phyloP scores from a whole-genome alignment of 2,888 invertebrate species.

The Lithophane ornitopus region DNA sequence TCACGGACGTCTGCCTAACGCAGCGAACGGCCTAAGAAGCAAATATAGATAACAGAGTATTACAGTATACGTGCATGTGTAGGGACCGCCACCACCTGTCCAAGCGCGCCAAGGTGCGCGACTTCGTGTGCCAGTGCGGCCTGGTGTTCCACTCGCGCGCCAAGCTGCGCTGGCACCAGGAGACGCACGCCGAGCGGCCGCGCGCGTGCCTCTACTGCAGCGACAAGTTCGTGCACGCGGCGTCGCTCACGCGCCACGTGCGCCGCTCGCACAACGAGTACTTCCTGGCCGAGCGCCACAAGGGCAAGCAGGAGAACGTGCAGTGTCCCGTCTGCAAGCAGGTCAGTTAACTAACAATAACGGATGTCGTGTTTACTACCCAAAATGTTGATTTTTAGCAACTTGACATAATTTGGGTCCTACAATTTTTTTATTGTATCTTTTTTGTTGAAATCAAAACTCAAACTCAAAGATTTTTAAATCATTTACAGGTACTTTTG shows the following conservation, averaged over 20 bases:
- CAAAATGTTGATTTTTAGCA: neutral
- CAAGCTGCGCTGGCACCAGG: slow-evolving; percentile 96
- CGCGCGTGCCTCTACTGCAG: slow-evolving; percentile 96
- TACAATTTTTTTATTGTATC: too few relatives aligned
- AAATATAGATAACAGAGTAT: neutral
- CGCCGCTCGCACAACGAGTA: slow-evolving; percentile 94
- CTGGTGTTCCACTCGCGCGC: slow-evolving; percentile 95
- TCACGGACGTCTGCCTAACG: neutral
- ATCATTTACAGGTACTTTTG: too few relatives aligned
- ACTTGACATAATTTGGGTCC: too few relatives aligned
- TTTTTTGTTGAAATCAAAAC: too few relatives aligned
- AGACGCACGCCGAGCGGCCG: slow-evolving; percentile 95
- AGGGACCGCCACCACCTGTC: slow-evolving; percentile 94
- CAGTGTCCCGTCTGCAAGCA: slow-evolving; percentile 94
- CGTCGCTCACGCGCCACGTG: slow-evolving; percentile 96
- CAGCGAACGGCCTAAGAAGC: neutral
- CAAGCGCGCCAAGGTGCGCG: slow-evolving; percentile 92
- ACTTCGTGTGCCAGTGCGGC: slow-evolving; percentile 95
- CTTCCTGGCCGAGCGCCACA: slow-evolving; percentile 92
- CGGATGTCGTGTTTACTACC: neutral
- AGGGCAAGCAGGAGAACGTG: slow-evolving; percentile 93
- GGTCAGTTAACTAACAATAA: slow-evolving; percentile 65
- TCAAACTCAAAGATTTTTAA: too few relatives aligned
- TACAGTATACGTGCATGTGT: slow-evolving; percentile 11
- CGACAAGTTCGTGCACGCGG: slow-evolving; percentile 96